Evolutionary conservation across 2,797 vertebrate genomes (phyloP).

Genomic region (Acanthornis magna): DNA sequence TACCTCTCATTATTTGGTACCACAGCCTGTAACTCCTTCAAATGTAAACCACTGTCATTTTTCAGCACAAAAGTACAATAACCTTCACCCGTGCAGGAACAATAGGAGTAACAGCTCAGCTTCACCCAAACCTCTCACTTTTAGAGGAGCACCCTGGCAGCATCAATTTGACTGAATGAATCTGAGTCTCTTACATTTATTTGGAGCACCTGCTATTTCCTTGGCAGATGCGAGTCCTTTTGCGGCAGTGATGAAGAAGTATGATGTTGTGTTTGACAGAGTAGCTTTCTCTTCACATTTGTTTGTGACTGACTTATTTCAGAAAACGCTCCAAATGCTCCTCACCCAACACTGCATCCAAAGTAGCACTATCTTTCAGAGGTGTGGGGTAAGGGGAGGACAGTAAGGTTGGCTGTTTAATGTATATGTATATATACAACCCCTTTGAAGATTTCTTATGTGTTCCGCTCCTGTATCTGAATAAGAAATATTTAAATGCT

Average conservation of each 20-base stretch:
- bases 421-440: neutral
- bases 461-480: neutral
- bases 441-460: neutral
- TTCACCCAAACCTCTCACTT: neutral
- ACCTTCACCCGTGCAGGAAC: neutral
- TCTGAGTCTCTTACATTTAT: constrained; percentile 20
- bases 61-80: neutral
- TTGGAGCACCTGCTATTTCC: constrained; percentile 40
- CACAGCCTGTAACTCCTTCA: neutral
- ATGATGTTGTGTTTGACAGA: neutral
- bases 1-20: neutral
- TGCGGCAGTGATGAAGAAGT: constrained; percentile 26
- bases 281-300: constrained; percentile 17
- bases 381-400: neutral
- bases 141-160: neutral
- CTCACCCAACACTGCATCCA: neutral
- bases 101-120: rapidly evolving
- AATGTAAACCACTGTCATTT: neutral
- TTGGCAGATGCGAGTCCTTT: constrained; percentile 22
- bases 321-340: neutral
- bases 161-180: neutral
- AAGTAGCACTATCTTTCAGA: neutral
- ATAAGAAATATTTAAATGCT: neutral
- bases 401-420: neutral
- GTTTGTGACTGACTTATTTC: neutral